phyloP scores from a whole-genome alignment of 2,888 invertebrate species.

The Ormyrus labotus region DNA sequence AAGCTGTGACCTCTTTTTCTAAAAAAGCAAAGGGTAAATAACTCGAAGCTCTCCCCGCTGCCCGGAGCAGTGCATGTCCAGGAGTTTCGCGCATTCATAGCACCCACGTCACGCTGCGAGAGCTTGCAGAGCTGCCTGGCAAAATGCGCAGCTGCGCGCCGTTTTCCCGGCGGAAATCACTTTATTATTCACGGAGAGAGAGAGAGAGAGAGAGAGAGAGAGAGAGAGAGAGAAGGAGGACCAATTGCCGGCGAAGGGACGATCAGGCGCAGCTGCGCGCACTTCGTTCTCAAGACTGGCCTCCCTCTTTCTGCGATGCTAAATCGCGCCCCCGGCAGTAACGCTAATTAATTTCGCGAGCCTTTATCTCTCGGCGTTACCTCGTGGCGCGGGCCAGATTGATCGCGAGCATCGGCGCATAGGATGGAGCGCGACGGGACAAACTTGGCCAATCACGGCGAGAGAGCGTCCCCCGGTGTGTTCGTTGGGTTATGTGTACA shows the following conservation, averaged over 20 bases:
- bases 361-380: too few relatives aligned
- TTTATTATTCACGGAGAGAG: conserved; percentile 64
- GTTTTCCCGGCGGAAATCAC: conserved; percentile 59
- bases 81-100: too few relatives aligned
- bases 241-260: conserved; percentile 14
- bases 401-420: too few relatives aligned
- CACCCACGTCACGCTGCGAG: too few relatives aligned
- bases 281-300: conserved; percentile 39
- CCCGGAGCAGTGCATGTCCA: too few relatives aligned
- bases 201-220: neutral
- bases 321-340: conserved; percentile 57
- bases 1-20: too few relatives aligned
- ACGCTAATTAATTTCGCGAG: conserved; percentile 42
- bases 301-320: conserved; percentile 54
- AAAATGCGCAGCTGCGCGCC: conserved; percentile 9
- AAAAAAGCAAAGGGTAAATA: too few relatives aligned
- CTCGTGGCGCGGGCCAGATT: too few relatives aligned
- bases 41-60: too few relatives aligned
- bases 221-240: conserved; percentile 18
- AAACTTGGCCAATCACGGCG: too few relatives aligned
- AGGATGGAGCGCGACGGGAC: too few relatives aligned
- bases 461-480: too few relatives aligned
- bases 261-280: conserved; percentile 62
- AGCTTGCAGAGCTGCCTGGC: neutral
- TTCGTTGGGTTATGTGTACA: neutral